Evolutionary conservation across 2,888 invertebrate species (phyloP).

Genomic region (Colletes collaris): DNA sequence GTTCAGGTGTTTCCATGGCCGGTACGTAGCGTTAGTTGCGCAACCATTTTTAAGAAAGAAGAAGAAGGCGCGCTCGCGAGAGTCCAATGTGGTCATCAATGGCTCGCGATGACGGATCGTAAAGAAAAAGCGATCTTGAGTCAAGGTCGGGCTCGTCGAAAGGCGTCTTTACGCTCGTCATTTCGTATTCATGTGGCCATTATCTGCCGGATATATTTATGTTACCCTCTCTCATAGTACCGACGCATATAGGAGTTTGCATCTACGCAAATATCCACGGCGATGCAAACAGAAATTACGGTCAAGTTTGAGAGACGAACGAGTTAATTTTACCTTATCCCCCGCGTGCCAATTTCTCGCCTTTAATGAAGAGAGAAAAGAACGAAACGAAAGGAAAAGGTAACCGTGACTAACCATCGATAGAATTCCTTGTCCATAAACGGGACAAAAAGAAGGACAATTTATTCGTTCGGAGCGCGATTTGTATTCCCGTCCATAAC

Average conservation of each 20-base stretch:
- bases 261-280: conserved; percentile 30
- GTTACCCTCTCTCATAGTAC: conserved; percentile 44
- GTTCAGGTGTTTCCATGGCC: conserved; percentile 65
- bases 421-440: background rate
- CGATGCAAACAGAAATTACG: conserved; percentile 51
- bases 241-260: conserved; percentile 31
- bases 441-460: background rate
- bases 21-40: conserved; percentile 58
- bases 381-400: too few species aligned
- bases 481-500: background rate
- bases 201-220: conserved; percentile 62
- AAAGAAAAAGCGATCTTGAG: conserved; percentile 78
- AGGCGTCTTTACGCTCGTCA: conserved; percentile 72
- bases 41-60: conserved; percentile 57
- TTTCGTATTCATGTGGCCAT: conserved; percentile 73
- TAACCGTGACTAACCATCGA: too few species aligned
- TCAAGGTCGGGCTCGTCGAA: conserved; percentile 76
- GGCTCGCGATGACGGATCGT: conserved; percentile 69
- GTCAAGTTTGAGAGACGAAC: conserved; percentile 68
- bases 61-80: conserved; percentile 41
- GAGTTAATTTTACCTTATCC: conserved; percentile 46
- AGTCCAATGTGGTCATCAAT: conserved; percentile 68
- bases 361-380: conserved; percentile 24
- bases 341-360: conserved; percentile 24
- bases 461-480: conserved; percentile 2